Evolutionary conservation across 2,797 vertebrate genomes (phyloP), one percentile per base, ranked within the genome.

Genomic region (Phylloscopus collybita): DNA sequence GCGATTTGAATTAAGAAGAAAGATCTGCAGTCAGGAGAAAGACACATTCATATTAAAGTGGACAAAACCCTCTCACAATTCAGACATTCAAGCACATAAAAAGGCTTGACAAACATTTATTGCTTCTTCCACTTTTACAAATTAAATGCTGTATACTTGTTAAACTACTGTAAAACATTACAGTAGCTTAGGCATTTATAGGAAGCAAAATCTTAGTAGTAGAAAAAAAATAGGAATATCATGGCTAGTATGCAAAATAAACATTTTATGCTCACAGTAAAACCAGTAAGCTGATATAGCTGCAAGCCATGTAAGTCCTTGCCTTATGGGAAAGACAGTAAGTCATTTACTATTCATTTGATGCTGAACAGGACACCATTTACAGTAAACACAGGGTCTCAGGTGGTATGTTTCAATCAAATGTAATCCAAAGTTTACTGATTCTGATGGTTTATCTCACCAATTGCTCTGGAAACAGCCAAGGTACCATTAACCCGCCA

Each of bases 401-500:
- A 25, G 18, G 40, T 27, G 36, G 26, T 23, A 20, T 34, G 21
- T 54, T 89, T 86, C 54, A 75, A 76, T 30, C 64, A 71, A 60
- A 54, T 57, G 57, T 26, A n/a, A 74, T 38, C 57, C 7, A 2
- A 86, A 69, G 13, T 45, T 27, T 19, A 44, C 49, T 25, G 36
- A 56, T 59, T 85, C 66, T 73, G 36, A 27, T 40, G 38, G 32
- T 38, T 70, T 70, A 36, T 80, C 98, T 98, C 93, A 99, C 99
- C 99, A 16, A 99, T 99, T 32, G 99, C 99, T 97, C 99, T 98
- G 94, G 99, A 99, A 62, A 99, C 99, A 8, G 99, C 99, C 56
- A 99, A 98, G 40, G 99, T 99, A 32, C 99, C 99, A 42, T 99
- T 99, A 78, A 99, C 99, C 32, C 99, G 91, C 99, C 99, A 99